Evolutionary conservation across 2,888 invertebrate genomes (phyloP).

Genomic region (Catocala nupta): DNA sequence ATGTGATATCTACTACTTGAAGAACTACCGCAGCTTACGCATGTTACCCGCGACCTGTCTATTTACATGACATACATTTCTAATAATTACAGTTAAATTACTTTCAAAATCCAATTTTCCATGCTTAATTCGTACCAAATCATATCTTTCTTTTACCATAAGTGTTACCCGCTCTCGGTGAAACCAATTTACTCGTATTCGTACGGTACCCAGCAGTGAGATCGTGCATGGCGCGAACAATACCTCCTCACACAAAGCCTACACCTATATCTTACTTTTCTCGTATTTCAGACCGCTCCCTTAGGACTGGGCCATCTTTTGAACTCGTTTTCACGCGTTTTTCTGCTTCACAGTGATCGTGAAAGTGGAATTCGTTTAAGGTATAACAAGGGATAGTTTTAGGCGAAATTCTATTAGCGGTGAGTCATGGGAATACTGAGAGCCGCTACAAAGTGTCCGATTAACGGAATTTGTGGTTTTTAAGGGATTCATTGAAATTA

Average conservation of each 20-base stretch:
- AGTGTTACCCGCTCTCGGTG: conserved; percentile 4
- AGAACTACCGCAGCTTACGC: too few species aligned
- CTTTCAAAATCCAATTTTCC: not conserved
- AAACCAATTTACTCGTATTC: conserved; percentile 4
- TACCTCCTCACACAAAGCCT: conserved; percentile 10
- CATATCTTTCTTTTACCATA: not conserved
- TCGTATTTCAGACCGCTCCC: conserved; percentile 12
- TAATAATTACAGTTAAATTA: too few species aligned
- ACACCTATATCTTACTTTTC: conserved; percentile 14
- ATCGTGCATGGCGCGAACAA: conserved; percentile 30
- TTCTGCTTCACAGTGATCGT: not conserved
- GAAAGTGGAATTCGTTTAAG: conserved; percentile 5
- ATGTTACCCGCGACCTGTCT: too few species aligned
- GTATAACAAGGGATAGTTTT: not conserved
- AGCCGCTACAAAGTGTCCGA: not conserved
- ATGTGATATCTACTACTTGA: too few species aligned
- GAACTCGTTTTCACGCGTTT: conserved; percentile 5
- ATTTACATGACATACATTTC: too few species aligned
- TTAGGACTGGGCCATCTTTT: not conserved
- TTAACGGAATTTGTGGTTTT: not conserved
- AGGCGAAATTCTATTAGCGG: not conserved
- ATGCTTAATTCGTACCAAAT: not conserved
- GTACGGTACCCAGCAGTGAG: conserved; percentile 19
- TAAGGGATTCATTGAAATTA: not conserved
- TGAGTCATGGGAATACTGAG: not conserved